Evolutionary conservation across 2,797 vertebrate genomes (phyloP).

Genomic region (Tamandua tetradactyla): DNA sequence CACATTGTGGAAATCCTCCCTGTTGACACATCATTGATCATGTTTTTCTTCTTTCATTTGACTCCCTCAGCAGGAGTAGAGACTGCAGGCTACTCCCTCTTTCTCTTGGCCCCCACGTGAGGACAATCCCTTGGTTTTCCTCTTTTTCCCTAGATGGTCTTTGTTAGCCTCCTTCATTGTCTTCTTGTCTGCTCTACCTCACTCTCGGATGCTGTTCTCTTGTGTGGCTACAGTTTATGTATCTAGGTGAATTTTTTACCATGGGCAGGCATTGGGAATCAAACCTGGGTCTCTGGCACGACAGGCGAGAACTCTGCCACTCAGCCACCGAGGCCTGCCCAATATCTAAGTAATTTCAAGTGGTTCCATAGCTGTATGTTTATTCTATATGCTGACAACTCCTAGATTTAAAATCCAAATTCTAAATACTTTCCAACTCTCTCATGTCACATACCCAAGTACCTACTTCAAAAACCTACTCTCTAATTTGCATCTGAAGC

Average conservation of each 20-base stretch:
- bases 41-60: background rate
- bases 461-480: background rate
- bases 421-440: background rate
- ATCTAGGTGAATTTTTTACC: no score
- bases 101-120: background rate
- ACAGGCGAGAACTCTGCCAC: no score
- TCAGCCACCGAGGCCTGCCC: no score
- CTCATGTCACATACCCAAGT: background rate
- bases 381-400: background rate
- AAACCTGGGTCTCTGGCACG: no score
- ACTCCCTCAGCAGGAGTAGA: background rate
- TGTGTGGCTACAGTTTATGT: background rate
- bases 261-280: no score
- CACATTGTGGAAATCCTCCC: background rate
- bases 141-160: background rate
- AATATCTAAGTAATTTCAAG: background rate
- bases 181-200: background rate
- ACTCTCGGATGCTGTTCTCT: background rate
- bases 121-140: background rate
- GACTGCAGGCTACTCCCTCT: no score
- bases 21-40: fast-evolving
- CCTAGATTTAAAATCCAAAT: background rate
- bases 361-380: background rate
- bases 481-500: background rate
- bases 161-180: background rate